Percentiles rank a stretch among this genome's conserved stretches.
Conservation (phyloP, 2,888 invertebrate genomes). For the Boloria selene region DNA sequence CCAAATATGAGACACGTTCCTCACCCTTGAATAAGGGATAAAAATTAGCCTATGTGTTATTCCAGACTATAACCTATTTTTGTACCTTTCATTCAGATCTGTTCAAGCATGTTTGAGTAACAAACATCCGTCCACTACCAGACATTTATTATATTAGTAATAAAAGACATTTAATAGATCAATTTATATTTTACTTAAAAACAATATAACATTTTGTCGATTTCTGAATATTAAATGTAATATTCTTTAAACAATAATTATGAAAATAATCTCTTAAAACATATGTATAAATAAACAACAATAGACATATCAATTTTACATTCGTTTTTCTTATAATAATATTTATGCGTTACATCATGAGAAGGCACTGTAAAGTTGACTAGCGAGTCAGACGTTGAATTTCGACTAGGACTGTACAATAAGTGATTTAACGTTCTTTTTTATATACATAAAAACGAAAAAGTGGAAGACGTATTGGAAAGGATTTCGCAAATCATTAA, state of each 20-base stretch:
- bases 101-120: too few species aligned
- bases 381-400: conserved; percentile 21
- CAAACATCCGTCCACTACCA: too few species aligned
- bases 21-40: too few species aligned
- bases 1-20: too few species aligned
- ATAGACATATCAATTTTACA: neutral
- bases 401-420: conserved; percentile 22
- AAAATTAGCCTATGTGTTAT: too few species aligned
- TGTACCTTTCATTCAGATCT: too few species aligned
- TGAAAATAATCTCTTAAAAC: conserved; percentile 40
- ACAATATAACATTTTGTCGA: conserved; percentile 36
- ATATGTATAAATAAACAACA: neutral
- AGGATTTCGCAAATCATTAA: neutral
- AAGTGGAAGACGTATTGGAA: neutral
- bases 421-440: neutral
- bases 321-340: neutral
- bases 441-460: neutral
- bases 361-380: conserved; percentile 33
- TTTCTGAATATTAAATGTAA: conserved; percentile 22
- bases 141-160: conserved; percentile 13
- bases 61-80: too few species aligned
- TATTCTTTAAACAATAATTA: conserved; percentile 22
- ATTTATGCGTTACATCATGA: conserved; percentile 17
- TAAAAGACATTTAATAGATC: conserved; percentile 15
- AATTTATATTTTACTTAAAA: conserved; percentile 25